Percentiles rank a stretch among this genome's conserved stretches.
These are phyloP conservation scores for Eupelmus urozonus DNA, from an alignment of 2,888 invertebrate species.

Conservation along the genomic window DNA sequence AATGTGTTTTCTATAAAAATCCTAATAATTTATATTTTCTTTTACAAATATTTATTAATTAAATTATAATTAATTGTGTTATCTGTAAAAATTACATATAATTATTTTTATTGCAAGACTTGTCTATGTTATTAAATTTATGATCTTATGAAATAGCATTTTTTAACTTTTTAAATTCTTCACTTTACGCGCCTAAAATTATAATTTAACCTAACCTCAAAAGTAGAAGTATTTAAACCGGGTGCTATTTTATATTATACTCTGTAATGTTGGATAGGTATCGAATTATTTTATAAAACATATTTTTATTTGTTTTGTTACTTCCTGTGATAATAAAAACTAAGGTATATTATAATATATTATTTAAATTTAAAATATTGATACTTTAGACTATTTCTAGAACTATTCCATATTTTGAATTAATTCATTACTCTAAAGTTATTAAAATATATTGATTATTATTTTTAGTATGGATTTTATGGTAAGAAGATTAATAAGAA, in stretches of 20 bases:
- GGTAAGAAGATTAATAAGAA: slow-evolving; percentile 51
- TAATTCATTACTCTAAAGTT: background rate
- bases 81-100: too few species aligned
- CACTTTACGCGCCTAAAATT: background rate
- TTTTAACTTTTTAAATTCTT: slow-evolving; percentile 20
- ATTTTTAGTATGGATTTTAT: slow-evolving; percentile 52
- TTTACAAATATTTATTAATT: too few species aligned
- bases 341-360: slow-evolving; percentile 18
- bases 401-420: background rate
- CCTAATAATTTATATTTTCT: too few species aligned
- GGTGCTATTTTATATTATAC: slow-evolving; percentile 24
- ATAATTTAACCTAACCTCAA: slow-evolving; percentile 21
- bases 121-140: too few species aligned
- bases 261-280: slow-evolving; percentile 14
- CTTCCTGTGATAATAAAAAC: slow-evolving; percentile 12
- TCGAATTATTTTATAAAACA: slow-evolving; percentile 3
- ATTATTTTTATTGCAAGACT: too few species aligned
- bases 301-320: slow-evolving; percentile 11
- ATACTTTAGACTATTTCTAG: background rate
- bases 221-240: slow-evolving; percentile 3
- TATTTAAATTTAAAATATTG: slow-evolving; percentile 3
- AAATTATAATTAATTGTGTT: too few species aligned
- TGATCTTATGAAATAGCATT: too few species aligned
- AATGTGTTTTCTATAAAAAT: too few species aligned
- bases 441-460: background rate